These are phyloP conservation scores for Muscicapa comitata DNA, from an alignment of 2,797 vertebrate genomes.

Conservation along the genomic window DNA sequence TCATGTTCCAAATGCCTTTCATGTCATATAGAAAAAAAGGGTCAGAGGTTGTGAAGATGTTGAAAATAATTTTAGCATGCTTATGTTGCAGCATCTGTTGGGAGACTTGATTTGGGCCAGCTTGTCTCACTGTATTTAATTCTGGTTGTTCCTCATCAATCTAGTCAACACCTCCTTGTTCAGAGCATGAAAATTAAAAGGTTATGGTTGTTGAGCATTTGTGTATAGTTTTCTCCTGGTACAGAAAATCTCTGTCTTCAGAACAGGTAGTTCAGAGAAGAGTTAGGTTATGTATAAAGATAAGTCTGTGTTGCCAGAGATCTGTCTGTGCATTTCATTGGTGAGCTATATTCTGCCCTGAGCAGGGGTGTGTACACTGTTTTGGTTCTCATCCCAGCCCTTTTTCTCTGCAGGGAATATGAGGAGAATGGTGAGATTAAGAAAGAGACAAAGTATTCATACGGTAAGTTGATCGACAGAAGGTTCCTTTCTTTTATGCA, in stretches of 20 bases:
- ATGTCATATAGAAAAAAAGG: background rate
- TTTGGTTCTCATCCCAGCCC: background rate
- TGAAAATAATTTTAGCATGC: background rate
- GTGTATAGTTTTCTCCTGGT: background rate
- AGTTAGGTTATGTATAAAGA: background rate
- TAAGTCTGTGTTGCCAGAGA: background rate
- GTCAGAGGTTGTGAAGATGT: background rate
- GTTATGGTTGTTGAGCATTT: background rate
- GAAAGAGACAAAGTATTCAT: slow-evolving; percentile 77
- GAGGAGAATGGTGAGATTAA: slow-evolving; percentile 78
- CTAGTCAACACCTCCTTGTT: background rate
- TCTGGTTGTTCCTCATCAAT: background rate
- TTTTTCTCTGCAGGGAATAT: slow-evolving; percentile 70
- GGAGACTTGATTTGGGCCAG: background rate
- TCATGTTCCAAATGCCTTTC: background rate
- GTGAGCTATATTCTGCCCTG: background rate
- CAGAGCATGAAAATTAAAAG: background rate
- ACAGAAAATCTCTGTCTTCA: background rate
- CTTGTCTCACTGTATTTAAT: background rate
- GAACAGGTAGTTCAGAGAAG: background rate
- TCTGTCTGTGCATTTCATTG: background rate
- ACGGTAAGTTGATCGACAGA: slow-evolving; percentile 72
- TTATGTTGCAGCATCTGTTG: background rate
- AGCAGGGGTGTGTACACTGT: background rate
- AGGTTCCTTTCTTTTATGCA: background rate